phyloP scores from a whole-genome alignment of 2,797 vertebrate species.

The Todus mexicanus region DNA sequence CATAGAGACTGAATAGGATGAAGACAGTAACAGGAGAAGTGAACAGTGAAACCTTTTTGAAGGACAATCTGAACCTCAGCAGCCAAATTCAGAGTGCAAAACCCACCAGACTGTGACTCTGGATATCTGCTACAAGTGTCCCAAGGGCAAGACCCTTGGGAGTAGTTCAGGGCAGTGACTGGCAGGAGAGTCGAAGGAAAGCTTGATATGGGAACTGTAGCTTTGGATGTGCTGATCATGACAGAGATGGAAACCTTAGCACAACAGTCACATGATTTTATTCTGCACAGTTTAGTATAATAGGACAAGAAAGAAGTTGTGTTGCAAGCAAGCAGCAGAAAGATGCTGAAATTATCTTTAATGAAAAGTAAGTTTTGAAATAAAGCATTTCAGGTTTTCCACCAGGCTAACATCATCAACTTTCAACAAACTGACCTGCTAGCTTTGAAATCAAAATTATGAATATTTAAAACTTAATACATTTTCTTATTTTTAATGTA shows the following conservation, averaged over 20 bases:
- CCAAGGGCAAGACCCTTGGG: accelerated
- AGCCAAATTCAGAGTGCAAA: neutral
- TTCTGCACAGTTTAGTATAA: neutral
- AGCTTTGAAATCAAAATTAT: neutral
- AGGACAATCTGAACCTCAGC: neutral
- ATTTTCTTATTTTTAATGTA: neutral
- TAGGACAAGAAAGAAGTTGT: neutral
- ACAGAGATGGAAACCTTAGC: neutral
- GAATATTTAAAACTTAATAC: neutral
- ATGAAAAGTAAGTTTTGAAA: neutral
- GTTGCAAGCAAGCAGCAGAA: neutral
- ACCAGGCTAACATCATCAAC: neutral
- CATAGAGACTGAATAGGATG: neutral
- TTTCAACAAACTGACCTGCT: neutral
- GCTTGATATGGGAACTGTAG: neutral
- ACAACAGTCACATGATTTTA: neutral
- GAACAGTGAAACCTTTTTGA: neutral
- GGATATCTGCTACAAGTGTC: neutral
- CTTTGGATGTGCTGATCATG: neutral
- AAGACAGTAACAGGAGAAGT: neutral
- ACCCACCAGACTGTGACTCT: neutral
- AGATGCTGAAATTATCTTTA: neutral
- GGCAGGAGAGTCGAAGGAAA: neutral
- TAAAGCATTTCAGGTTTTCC: neutral
- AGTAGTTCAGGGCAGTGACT: neutral